phyloP scores from a whole-genome alignment of 2,113 vertebrate genomes.

The Romanogobio albipinnatus region DNA sequence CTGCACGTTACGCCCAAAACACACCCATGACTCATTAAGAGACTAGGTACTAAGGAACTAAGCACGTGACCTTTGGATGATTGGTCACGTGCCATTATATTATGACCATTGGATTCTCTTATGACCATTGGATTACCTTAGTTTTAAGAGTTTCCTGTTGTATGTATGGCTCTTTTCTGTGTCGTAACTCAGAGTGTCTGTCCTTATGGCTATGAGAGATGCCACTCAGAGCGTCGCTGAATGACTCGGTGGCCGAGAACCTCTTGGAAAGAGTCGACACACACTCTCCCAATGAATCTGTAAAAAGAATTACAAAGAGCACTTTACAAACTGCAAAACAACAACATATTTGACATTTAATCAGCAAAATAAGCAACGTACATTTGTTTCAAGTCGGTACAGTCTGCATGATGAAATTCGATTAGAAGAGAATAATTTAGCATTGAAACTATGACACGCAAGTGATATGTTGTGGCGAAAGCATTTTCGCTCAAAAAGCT shows the following conservation, averaged over 20 bases:
- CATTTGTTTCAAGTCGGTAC: neutral
- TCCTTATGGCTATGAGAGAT: slow-evolving; percentile 72
- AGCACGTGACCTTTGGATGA: too few species aligned
- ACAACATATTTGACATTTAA: neutral
- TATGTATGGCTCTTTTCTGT: slow-evolving; percentile 73
- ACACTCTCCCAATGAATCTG: slow-evolving; percentile 79
- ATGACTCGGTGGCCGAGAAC: slow-evolving; percentile 71
- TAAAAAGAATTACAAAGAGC: slow-evolving; percentile 44
- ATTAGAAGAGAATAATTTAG: slow-evolving; percentile 27
- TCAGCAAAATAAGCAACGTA: slow-evolving; percentile 27
- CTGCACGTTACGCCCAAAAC: too few species aligned
- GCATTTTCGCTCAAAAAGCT: slow-evolving; percentile 18
- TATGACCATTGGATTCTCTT: slow-evolving; percentile 6
- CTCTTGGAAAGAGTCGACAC: slow-evolving; percentile 77
- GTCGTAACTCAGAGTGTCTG: slow-evolving; percentile 70
- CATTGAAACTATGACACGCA: slow-evolving; percentile 7
- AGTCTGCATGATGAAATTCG: neutral
- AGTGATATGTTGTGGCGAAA: slow-evolving; percentile 33
- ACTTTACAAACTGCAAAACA: neutral
- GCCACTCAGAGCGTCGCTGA: slow-evolving; percentile 68
- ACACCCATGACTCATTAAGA: too few species aligned
- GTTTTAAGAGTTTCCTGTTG: slow-evolving; percentile 66
- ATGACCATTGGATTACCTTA: slow-evolving; percentile 69
- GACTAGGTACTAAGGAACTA: too few species aligned
- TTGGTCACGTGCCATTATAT: too few species aligned